Percentiles rank a stretch among this genome's conserved stretches.
These are phyloP conservation scores for Polyploca ridens DNA, from an alignment of 2,888 invertebrate genomes.

Conservation along the genomic window DNA sequence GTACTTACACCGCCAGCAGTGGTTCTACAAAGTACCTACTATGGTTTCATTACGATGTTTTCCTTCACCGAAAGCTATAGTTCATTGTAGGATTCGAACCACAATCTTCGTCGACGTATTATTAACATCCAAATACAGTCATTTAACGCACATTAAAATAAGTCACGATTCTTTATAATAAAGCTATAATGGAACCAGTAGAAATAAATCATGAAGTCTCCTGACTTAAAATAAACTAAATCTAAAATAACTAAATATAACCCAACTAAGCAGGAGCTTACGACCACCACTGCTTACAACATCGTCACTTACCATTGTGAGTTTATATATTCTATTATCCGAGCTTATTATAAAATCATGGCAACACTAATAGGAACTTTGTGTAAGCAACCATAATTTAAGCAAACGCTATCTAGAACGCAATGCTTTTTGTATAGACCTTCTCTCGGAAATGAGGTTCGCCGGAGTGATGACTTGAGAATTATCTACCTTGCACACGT, in stretches of 20 bases:
- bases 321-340: background rate
- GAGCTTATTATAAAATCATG: background rate
- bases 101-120: too few relatives aligned
- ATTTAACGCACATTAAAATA: background rate
- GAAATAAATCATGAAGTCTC: background rate
- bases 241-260: too few relatives aligned
- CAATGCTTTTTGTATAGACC: background rate
- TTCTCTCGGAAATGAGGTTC: background rate
- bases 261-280: too few relatives aligned
- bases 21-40: too few relatives aligned
- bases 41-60: too few relatives aligned
- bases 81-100: too few relatives aligned
- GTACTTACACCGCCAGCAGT: too few relatives aligned
- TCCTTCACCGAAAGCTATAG: too few relatives aligned
- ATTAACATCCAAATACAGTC: background rate
- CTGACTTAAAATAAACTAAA: background rate
- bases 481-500: background rate
- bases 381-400: conserved; percentile 3
- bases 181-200: background rate
- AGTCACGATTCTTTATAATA: background rate
- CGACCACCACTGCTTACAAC: too few relatives aligned
- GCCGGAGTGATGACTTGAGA: background rate
- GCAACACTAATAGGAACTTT: conserved; percentile 5
- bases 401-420: background rate
- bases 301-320: too few relatives aligned